Evolutionary conservation across 2,888 invertebrate species (phyloP), one percentile per base, ranked within the genome.

Genomic region (Lasius platythorax): DNA sequence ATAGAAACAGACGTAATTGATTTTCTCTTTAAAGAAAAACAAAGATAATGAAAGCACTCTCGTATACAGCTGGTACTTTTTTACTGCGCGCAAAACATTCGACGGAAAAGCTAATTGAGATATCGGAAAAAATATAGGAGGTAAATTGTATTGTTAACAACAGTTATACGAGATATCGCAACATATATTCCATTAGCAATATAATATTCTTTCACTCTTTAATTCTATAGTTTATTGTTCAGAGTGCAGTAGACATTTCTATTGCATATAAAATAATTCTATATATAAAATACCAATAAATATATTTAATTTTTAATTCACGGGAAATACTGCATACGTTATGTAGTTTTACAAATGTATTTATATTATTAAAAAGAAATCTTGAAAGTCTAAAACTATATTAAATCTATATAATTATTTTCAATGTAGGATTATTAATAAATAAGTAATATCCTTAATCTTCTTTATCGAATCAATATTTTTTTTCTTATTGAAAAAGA

Each of bases 71-170:
- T 53, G 18, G 5, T 67, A 28, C 43, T 75, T 53, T 76, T 28
- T 53, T 5, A 11, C 18, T 43, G 28, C n/a, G 40, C 9, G 18
- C 6, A 8, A 67, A 76, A 74, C n/a, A 46, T 15, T 66, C 28
- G 28, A 67, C 9, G 18, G 28, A 12, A 53, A 53, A 28, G 28
- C 28, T 76, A 37, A 67, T 67, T 67, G 53, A 33, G 6, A 53
- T 67, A 37, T 76, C 18, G 76, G 37, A 3, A 28, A 76, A 67
- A 67, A 67, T 28, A n/a, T 76, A 40, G 40, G n/a, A 28, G 12
- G 12, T 37, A 67, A 67, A 67, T 53, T 67, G 28, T 56, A 28
- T 40, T 4, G 12, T 15, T 53, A 76, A n/a, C 28, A 56, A 37
- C 66, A 23, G 18, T 76, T 53, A 12, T 12, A 53, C 6, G 50